Base-by-base conservation (phyloP, 2,888 invertebrate genomes). In the Mellilla xanthometata region DNA sequence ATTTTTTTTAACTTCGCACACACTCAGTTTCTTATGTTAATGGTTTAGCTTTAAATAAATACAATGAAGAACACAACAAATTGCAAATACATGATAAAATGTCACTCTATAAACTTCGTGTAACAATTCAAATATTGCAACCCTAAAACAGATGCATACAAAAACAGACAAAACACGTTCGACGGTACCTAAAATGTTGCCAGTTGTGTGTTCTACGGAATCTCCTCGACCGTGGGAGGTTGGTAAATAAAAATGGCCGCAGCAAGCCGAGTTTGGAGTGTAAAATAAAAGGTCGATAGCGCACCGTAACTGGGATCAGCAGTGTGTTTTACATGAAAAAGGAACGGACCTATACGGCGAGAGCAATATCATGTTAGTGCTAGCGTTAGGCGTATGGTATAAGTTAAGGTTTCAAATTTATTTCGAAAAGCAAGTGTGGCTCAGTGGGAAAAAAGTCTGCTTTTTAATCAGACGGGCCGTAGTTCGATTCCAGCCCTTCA, bases 341-440 rank as follows among this genome's bases (percentile, higher is more conserved):
- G 79, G 82, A 81, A 69, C 68, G 70, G 61, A 58, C 61, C 59
- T 72, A 68, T 76, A 76, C 66, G 58, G 65, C 70, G 72, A 83
- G 81, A 83, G 83, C 81, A 83, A 83, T 85, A 82, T 80, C 81
- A 68, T 77, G 79, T 81, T 76, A 78, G 78, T 72, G 68, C 68
- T 57, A 54, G 63, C 62, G 62, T 68, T 67, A 58, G 49, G 45
- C 44, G 35, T 56, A 32, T 57, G 66, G 62, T 23, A 1, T 35
- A 71, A 68, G 66, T 38, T 22, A 36, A 3, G n/a, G n/a, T n/a
- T n/a, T n/a, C n/a, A n/a, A n/a, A n/a, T n/a, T n/a, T n/a, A n/a
- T n/a, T n/a, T n/a, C n/a, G n/a, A n/a, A n/a, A 27, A 46, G 62
- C 31, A 19, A 9, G 56, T 19, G 15, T 19, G 6, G 15, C 4